phyloP scores from a whole-genome alignment of 2,888 invertebrate genomes.

The Lobophora halterata region DNA sequence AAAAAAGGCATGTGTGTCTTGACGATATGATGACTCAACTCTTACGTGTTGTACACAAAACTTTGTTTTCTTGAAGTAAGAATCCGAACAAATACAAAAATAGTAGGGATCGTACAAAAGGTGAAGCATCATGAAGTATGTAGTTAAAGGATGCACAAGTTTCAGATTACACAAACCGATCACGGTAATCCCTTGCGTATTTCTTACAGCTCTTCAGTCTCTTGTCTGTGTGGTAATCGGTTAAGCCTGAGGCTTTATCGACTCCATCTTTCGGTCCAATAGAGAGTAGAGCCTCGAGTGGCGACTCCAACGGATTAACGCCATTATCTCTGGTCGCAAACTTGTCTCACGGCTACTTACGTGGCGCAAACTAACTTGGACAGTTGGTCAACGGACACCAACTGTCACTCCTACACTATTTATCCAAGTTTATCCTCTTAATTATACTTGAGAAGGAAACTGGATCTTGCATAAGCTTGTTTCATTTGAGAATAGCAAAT shows the following conservation, averaged over 20 bases:
- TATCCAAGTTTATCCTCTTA: slow-evolving; percentile 32
- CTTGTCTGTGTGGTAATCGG: slow-evolving; percentile 47
- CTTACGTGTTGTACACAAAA: too few species aligned
- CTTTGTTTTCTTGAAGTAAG: too few species aligned
- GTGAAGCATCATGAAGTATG: too few species aligned
- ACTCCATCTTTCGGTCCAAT: slow-evolving; percentile 50
- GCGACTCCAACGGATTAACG: slow-evolving; percentile 58
- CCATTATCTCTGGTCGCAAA: slow-evolving; percentile 57
- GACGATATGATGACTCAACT: too few species aligned
- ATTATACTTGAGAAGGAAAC: slow-evolving; percentile 12
- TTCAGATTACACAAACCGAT: too few species aligned
- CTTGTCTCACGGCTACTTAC: slow-evolving; percentile 56
- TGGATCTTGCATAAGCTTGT: slow-evolving; percentile 4
- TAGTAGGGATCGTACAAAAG: too few species aligned
- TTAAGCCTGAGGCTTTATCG: slow-evolving; percentile 58
- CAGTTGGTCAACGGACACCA: slow-evolving; percentile 34
- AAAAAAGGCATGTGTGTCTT: too few species aligned
- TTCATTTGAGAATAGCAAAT: background rate
- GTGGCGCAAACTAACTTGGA: slow-evolving; percentile 46
- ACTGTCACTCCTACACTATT: slow-evolving; percentile 30
- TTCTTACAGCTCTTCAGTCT: slow-evolving; percentile 36
- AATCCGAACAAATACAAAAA: too few species aligned
- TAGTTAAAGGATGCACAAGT: too few species aligned
- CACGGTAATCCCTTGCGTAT: slow-evolving; percentile 24
- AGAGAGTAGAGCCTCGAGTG: slow-evolving; percentile 41